Evolutionary conservation across 2,888 invertebrate species (phyloP), one percentile per base, ranked within the genome.

Genomic region (Agonopterix arenella): DNA sequence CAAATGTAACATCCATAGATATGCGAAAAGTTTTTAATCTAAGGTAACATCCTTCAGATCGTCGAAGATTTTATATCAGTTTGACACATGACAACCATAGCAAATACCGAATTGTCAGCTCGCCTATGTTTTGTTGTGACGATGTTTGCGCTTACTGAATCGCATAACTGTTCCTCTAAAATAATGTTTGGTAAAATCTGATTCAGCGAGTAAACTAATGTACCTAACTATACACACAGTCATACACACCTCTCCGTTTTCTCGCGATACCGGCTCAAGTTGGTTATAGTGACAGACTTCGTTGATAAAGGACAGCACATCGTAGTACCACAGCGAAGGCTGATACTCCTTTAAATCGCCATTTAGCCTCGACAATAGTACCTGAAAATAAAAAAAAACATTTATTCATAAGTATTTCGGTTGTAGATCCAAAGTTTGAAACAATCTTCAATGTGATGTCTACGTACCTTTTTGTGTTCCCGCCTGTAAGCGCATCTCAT

Each of bases 401-500:
- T 38, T 46, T n/a, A n/a, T 42, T 2, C 8, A 18, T 47, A 13
- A 13, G 13, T 13, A 18, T 5, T 37, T 2, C 16, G 36, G 9
- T 10, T 11, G 4, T 5, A 5, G 28, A 28, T 4, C 40, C 9
- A 9, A 40, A 40, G 40, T 40, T n/a, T 40, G 40, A 4, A 40
- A 40, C n/a, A 9, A 11, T 11, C 8, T 10, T 10, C 9, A 11
- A 11, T 4, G n/a, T 7, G n/a, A 45, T n/a, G 28, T 28, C n/a
- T 8, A 38, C 10, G 11, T 44, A 60, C 61, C 60, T 60, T 62
- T 50, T 58, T 61, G 37, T 50, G 49, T 52, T 64, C 64, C 1
- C 62, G 55, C 42, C 53, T 55, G 49, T 57, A 62, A 4, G 52
- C 49, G n/a, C 53, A 52, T 46, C 61, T 53, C 59, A 65, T 57